Percentiles rank a stretch among this genome's conserved stretches.
Conservation (phyloP, 1,140 invertebrate genomes). For the Drosophila asahinai region DNA sequence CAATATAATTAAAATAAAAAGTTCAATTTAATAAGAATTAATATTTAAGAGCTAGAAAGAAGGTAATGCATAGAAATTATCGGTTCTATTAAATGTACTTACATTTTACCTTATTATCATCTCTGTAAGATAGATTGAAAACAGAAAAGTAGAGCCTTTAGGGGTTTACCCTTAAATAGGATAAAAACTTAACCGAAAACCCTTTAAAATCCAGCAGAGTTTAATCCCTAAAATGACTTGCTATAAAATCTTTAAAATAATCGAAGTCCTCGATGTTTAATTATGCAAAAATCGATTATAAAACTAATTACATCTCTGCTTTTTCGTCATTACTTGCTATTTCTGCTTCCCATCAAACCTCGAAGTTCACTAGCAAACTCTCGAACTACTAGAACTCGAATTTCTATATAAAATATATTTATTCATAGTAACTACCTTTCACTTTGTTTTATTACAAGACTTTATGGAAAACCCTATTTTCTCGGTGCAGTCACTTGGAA, state of each 20-base stretch:
- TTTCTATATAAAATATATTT: neutral
- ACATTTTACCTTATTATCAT: neutral
- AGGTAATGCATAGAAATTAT: neutral
- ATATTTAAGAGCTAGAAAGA: neutral
- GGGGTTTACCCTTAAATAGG: no score
- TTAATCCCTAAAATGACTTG: neutral
- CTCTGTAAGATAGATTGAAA: neutral
- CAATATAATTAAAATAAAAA: neutral
- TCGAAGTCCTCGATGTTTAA: neutral
- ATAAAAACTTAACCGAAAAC: neutral
- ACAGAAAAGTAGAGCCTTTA: neutral
- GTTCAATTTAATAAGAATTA: neutral
- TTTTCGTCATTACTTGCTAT: no score
- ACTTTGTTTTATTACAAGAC: neutral
- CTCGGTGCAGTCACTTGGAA: conserved; percentile 58
- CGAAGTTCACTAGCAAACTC: no score
- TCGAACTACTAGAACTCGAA: no score
- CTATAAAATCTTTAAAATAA: neutral
- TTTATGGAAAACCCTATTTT: conserved; percentile 17
- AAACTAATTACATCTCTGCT: neutral
- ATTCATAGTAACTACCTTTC: neutral
- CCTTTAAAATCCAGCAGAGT: neutral
- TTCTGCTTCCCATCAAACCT: no score
- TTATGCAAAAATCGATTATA: neutral
- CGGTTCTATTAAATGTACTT: no score